Conservation (phyloP, 2,888 invertebrate genomes). For the Phasia obesa region DNA sequence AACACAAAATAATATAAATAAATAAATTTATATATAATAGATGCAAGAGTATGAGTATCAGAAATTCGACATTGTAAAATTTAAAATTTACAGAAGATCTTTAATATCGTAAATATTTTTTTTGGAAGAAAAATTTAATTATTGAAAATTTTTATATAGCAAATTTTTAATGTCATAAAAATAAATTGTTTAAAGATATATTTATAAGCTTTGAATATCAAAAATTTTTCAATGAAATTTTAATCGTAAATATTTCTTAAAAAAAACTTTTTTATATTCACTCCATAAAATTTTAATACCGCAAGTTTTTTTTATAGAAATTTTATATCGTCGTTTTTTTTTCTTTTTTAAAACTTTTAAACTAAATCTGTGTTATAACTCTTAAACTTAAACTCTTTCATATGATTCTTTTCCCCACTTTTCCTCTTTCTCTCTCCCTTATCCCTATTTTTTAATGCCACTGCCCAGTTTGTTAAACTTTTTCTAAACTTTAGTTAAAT, state of each 20-base stretch:
- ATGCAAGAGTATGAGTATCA: no score
- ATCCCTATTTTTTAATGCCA: not conserved
- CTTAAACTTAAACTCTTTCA: no score
- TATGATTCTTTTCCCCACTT: no score
- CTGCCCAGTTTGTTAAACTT: slow-evolving; percentile 5
- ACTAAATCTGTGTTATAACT: no score
- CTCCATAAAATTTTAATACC: no score
- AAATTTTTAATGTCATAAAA: not conserved
- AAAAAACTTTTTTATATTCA: no score
- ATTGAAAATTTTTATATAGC: not conserved
- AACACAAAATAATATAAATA: no score
- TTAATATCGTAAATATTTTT: no score
- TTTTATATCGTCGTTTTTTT: not conserved
- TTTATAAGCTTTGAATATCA: not conserved
- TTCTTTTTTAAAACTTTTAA: no score
- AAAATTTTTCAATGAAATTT: not conserved
- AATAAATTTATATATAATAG: no score
- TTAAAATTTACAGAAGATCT: no score
- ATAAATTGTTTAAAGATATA: not conserved
- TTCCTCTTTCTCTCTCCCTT: not conserved
- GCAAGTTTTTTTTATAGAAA: not conserved
- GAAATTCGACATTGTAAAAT: no score
- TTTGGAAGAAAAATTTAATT: not conserved
- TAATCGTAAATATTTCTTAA: not conserved
- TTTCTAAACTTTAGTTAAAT: slow-evolving; percentile 34